phyloP scores from a whole-genome alignment of 2,113 vertebrate species.

The Pluvianellus socialis region DNA sequence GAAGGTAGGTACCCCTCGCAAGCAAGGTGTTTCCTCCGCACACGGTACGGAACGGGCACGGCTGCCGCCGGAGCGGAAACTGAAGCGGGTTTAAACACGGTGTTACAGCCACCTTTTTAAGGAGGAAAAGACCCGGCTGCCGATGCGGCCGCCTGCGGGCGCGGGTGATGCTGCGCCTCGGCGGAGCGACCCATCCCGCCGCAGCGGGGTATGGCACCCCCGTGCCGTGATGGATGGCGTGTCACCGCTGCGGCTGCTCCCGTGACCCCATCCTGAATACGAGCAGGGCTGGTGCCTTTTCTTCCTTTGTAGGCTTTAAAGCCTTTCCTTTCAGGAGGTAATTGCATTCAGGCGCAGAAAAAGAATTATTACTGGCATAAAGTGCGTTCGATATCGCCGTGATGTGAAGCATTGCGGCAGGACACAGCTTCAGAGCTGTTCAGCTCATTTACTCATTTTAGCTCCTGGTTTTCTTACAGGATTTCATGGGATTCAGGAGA shows the following conservation, averaged over 20 bases:
- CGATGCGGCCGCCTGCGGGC: rapidly evolving
- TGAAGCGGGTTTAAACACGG: neutral
- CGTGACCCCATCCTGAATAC: constrained; percentile 23
- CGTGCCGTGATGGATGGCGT: constrained; percentile 47
- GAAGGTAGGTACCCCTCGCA: neutral
- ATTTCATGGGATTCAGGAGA: neutral
- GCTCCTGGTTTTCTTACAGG: neutral
- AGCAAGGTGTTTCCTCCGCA: neutral
- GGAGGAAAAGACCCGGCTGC: neutral
- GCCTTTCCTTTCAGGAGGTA: neutral
- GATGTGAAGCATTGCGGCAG: neutral
- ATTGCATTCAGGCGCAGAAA: constrained; percentile 44
- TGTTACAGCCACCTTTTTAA: neutral
- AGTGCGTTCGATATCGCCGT: rapidly evolving
- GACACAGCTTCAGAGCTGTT: neutral
- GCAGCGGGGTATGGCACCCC: neutral
- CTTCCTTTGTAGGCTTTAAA: constrained; percentile 12
- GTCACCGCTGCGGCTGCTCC: constrained; percentile 71
- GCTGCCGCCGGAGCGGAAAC: neutral
- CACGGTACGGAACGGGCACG: neutral
- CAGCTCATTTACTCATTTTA: neutral
- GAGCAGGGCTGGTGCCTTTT: neutral
- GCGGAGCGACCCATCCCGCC: neutral
- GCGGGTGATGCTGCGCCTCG: neutral
- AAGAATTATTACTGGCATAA: constrained; percentile 54